Evolutionary conservation across 2,797 vertebrate genomes (phyloP), one percentile per base, ranked within the genome.

Genomic region (Meda fulgida): DNA sequence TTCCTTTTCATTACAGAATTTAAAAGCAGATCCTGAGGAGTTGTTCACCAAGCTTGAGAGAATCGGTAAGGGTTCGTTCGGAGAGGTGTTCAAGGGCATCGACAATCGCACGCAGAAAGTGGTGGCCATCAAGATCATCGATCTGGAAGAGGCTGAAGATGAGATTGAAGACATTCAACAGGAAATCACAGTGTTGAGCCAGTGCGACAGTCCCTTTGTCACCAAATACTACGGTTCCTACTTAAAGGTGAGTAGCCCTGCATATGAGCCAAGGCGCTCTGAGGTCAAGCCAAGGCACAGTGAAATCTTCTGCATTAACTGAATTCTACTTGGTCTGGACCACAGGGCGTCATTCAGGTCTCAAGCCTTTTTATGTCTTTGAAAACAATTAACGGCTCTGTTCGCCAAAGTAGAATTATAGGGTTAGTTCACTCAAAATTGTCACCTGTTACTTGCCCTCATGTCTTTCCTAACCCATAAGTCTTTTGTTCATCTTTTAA

Each of bases 131-230:
- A 99, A 99, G 96, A 98, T 95, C 93, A 99, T 99, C 86, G 98
- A 99, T 93, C 94, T 99, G 91, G 98, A 99, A 94, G 98, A 99
- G 91, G 98, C 98, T 0, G 98, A 99, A 93, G 98, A 99, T 81
- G 98, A 99, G 95, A 99, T 99, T 55, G 98, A 99, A 91, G 98
- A 99, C 94, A 98, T 99, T 91, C 98, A 99, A 85, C 98, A 99
- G 92, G 98, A 99, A 94, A 99, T 99, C 93, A 99, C 98, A 0
- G 98, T 99, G 89, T 95, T 99, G 89, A 99, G 98, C 93, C 98
- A 99, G 92, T 99, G 98, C 8, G 98, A 99, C 95, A 99, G 98
- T 89, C 98, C 98, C 29, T 98, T 97, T 5, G 97, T 99, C 91
- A 99, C 98, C 90, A 99, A 98, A 91, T 99, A 99, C 90, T 99